Base-by-base conservation (phyloP, 92 coral and sea anemone genomes). In the Zoanthus sansibaricus region DNA sequence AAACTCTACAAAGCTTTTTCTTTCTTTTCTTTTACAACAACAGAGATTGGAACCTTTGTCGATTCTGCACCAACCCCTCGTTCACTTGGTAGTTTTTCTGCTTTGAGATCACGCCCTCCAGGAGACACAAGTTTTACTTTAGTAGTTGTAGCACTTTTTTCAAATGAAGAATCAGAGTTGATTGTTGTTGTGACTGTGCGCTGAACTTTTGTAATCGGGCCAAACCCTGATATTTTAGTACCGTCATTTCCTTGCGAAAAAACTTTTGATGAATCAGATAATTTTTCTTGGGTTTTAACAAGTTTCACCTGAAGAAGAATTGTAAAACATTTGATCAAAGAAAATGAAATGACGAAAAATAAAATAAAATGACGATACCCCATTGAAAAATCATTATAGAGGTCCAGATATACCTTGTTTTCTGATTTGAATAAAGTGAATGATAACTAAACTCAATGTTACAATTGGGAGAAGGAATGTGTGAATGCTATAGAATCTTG, bases 181-280 rank as follows among this genome's bases (percentile, higher is more conserved):
- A 66, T 70, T 18, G 75, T 80, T 46, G 46, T 66, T 4, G 85
- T 80, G 25, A 80, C 85, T 8, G 85, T 46, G 3, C 85, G 85
- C 3, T 80, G 85, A 7, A 80, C 75, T 20, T 80, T 66, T 70
- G 62, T 46, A 31, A 66, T 80, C 14, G 20, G 73, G 59, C 74
- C 70, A 8, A 80, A 80, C 59, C 75, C 46, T 32, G 74, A 47
- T 47, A 10, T 71, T 66, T n/a, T 33, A 6, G 83, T 17, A n/a
- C 54, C 71, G 13, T 14, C 62, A 59, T 10, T 20, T 32, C 85
- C 74, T 46, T 32, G 33, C 20, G n/a, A 59, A 52, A 66, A 58
- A 46, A 72, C 14, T 10, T 42, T 8, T 5, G 62, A 66, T 14
- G 47, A 6, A 9, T 21, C 59, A 15, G 21, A 67, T n/a, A 18